A percentile compares a stretch with the other conserved stretches of the same genome.
Evolutionary conservation across 2,888 invertebrate species (phyloP).

Genomic region (Agelastica alni): DNA sequence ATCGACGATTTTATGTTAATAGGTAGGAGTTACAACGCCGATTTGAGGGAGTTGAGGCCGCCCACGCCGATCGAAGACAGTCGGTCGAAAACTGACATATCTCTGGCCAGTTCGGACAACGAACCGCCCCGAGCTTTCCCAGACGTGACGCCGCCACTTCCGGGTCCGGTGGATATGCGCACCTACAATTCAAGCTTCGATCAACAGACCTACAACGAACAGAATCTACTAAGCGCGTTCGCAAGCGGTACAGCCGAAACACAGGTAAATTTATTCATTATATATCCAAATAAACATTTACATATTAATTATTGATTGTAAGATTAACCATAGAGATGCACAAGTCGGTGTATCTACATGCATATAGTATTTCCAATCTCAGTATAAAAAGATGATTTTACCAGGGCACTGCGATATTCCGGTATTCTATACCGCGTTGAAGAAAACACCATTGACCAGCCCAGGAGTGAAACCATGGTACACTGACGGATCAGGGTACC

Average conservation of each 20-base stretch:
- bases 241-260: slow-evolving; percentile 72
- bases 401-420: no score
- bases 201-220: slow-evolving; percentile 63
- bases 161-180: slow-evolving; percentile 89
- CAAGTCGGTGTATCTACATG: no score
- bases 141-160: slow-evolving; percentile 73
- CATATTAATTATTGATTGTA: no score
- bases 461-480: no score
- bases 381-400: no score
- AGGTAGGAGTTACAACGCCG: slow-evolving; percentile 50
- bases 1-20: not conserved
- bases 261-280: slow-evolving; percentile 47
- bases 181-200: slow-evolving; percentile 75
- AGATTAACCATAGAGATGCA: no score
- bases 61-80: slow-evolving; percentile 58
- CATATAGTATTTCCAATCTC: no score
- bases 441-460: no score
- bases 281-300: not conserved
- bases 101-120: slow-evolving; percentile 38
- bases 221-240: slow-evolving; percentile 69
- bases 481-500: no score
- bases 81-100: slow-evolving; percentile 43
- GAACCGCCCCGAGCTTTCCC: slow-evolving; percentile 57
- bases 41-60: slow-evolving; percentile 58
- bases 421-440: no score